Percentiles rank a stretch among this genome's conserved stretches.
Evolutionary conservation across 2,797 vertebrate species (phyloP).

Genomic region (Pristis pectinata): DNA sequence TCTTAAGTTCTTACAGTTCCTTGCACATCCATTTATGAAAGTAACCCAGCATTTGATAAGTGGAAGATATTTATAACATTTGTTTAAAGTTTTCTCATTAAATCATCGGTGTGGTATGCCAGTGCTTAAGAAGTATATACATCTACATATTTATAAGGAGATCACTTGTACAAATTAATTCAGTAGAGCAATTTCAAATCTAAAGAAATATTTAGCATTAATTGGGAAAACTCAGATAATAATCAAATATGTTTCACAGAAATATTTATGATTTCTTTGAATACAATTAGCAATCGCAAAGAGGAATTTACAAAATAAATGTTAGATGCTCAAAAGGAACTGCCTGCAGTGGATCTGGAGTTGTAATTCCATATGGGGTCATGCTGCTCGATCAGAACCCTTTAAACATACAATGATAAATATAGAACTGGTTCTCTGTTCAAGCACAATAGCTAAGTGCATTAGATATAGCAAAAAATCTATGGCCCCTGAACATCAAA

Average conservation of each 20-base stretch:
- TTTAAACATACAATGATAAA: not conserved
- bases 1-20: not conserved
- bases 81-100: not conserved
- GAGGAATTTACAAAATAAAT: not conserved
- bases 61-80: not conserved
- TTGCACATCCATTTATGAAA: not conserved
- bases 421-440: not conserved
- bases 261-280: not conserved
- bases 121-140: not conserved
- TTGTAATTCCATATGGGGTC: not conserved
- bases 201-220: not conserved
- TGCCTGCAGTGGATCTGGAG: not conserved
- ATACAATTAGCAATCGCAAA: not conserved
- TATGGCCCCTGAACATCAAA: no score
- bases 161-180: not conserved
- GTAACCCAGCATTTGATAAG: not conserved
- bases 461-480: no score
- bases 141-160: not conserved
- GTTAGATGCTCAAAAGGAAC: not conserved
- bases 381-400: no score
- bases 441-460: not conserved
- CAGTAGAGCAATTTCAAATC: not conserved
- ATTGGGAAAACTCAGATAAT: not conserved
- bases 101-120: not conserved
- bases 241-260: not conserved